phyloP scores from a whole-genome alignment of 2,797 vertebrate species.

The Gouania willdenowi region DNA sequence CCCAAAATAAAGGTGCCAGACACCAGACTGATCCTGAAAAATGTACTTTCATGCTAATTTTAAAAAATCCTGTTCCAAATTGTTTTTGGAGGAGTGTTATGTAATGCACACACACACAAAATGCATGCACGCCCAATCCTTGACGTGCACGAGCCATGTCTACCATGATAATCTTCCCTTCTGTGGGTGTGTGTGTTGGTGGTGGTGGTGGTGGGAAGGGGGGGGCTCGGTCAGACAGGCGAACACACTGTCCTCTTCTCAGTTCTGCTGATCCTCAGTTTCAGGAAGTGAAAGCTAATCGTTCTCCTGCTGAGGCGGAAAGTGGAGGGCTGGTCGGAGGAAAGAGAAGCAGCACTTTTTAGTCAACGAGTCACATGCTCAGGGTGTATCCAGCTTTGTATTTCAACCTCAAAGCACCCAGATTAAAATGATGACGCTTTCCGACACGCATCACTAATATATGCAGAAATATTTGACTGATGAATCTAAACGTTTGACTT shows the following conservation, averaged over 20 bases:
- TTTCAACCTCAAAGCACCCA: background rate
- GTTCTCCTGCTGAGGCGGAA: conserved; percentile 28
- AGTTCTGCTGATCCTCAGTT: conserved; percentile 46
- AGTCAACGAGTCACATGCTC: conserved; percentile 1
- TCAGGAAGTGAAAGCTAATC: conserved; percentile 54
- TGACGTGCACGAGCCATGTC: conserved; percentile 25
- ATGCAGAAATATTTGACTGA: no score
- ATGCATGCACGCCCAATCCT: background rate
- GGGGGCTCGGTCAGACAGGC: conserved; percentile 15
- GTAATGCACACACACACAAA: conserved; percentile 12
- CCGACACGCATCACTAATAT: no score
- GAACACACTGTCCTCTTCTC: conserved; percentile 47
- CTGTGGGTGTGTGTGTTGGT: no score
- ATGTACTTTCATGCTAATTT: no score
- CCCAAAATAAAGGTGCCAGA: no score
- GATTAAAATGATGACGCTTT: no score
- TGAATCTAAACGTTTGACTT: no score
- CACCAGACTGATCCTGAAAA: no score
- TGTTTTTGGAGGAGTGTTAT: no score
- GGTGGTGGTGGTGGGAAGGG: no score
- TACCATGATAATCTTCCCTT: conserved; percentile 51
- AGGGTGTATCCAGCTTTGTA: conserved; percentile 17
- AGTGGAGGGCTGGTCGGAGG: conserved; percentile 48
- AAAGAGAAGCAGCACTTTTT: no score
- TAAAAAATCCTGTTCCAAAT: no score